Evolutionary conservation across 2,797 vertebrate genomes (phyloP).

Genomic region (Eurystomus glaucurus): DNA sequence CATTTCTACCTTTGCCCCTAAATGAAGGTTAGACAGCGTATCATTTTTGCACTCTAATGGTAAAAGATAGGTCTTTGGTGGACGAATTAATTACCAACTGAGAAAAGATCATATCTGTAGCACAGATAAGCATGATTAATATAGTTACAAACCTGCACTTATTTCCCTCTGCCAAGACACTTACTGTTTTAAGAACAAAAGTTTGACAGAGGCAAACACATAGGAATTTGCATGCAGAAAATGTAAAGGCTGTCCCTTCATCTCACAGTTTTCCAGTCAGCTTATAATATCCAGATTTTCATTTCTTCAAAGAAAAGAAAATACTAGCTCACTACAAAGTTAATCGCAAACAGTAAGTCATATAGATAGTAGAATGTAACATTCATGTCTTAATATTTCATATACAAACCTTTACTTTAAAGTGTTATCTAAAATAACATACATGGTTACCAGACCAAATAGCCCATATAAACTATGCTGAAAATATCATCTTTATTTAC

Average conservation of each 20-base stretch:
- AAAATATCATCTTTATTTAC: slow-evolving; percentile 69
- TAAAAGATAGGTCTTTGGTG: neutral
- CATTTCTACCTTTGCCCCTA: neutral
- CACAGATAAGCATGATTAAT: neutral
- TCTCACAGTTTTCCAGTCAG: slow-evolving; percentile 2
- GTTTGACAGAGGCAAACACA: neutral
- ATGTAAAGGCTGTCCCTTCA: neutral
- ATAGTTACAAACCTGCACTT: neutral
- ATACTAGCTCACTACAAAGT: slow-evolving; percentile 7
- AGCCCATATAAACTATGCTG: slow-evolving; percentile 50
- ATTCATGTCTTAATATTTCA: slow-evolving; percentile 10
- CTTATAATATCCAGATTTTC: slow-evolving; percentile 28
- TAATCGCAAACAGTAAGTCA: slow-evolving; percentile 30
- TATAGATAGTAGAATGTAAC: neutral
- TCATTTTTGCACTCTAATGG: neutral
- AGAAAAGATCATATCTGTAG: neutral
- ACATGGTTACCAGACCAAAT: slow-evolving; percentile 56
- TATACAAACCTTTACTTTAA: slow-evolving; percentile 51
- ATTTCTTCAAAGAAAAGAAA: slow-evolving; percentile 45
- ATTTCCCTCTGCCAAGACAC: neutral
- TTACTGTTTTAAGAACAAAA: neutral
- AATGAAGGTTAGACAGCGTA: neutral
- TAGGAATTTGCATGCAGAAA: neutral
- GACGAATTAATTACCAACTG: neutral
- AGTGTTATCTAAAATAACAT: slow-evolving; percentile 55